phyloP scores from a whole-genome alignment of 2,888 invertebrate genomes.

The Scaptomyza flava region DNA sequence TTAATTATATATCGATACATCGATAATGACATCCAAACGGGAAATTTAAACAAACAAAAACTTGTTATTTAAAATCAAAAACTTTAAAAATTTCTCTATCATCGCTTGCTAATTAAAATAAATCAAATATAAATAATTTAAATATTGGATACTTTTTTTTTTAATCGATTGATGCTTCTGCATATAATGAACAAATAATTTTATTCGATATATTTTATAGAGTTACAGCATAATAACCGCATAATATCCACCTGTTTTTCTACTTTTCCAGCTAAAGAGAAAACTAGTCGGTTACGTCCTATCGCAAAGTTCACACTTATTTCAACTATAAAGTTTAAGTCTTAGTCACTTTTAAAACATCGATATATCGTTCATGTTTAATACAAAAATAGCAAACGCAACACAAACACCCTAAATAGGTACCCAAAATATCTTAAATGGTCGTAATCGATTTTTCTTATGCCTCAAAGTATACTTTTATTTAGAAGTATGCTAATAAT shows the following conservation, averaged over 20 bases:
- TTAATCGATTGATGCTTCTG: neutral
- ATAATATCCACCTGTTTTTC: neutral
- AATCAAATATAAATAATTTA: neutral
- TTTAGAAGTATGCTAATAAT: neutral
- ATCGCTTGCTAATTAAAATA: neutral
- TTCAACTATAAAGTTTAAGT: neutral
- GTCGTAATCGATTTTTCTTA: slow-evolving; percentile 11
- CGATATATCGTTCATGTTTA: neutral
- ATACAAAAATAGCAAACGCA: neutral
- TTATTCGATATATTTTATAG: too few relatives aligned
- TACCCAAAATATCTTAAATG: neutral
- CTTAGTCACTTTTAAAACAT: neutral
- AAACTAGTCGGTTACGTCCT: neutral
- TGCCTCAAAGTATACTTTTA: slow-evolving; percentile 22
- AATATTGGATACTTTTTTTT: neutral
- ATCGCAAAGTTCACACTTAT: neutral
- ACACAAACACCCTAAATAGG: neutral
- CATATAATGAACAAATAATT: neutral
- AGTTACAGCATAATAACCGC: too few relatives aligned
- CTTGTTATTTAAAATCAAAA: too few relatives aligned
- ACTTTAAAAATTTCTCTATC: too few relatives aligned
- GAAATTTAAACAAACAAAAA: too few relatives aligned
- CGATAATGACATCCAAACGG: neutral
- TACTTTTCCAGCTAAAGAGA: neutral
- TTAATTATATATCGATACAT: slow-evolving; percentile 1